Percentiles rank a stretch among this genome's conserved stretches.
Evolutionary conservation across 2,888 invertebrate genomes (phyloP).

Genomic region (Tetanocera ferruginea): DNA sequence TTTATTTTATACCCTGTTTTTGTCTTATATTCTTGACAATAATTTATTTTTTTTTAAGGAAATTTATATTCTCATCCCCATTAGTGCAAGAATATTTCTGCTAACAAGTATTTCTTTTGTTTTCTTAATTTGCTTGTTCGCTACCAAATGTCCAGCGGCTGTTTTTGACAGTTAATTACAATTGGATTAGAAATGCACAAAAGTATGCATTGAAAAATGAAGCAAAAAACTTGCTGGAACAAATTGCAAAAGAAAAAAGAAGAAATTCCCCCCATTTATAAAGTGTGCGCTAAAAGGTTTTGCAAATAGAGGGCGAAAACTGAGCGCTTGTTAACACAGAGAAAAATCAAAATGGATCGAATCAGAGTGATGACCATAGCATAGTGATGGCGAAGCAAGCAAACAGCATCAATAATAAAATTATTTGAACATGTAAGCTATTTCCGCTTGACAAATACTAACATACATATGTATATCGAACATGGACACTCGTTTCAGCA

Average conservation of each 20-base stretch:
- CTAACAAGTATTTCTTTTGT: too few relatives aligned
- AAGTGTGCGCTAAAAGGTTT: not conserved
- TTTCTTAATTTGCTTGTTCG: too few relatives aligned
- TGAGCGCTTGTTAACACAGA: not conserved
- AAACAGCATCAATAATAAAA: not conserved
- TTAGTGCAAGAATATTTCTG: too few relatives aligned
- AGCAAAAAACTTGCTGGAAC: too few relatives aligned
- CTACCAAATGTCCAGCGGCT: slow-evolving; percentile 32
- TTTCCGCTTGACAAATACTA: slow-evolving; percentile 1
- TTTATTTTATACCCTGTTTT: too few relatives aligned
- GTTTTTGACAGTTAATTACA: slow-evolving; percentile 57
- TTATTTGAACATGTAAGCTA: slow-evolving; percentile 22
- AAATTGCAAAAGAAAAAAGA: not conserved
- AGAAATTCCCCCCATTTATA: not conserved
- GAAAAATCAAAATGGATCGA: not conserved
- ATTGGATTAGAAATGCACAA: slow-evolving; percentile 53
- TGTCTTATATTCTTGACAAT: too few relatives aligned
- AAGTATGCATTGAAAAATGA: not conserved
- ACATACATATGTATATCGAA: not conserved
- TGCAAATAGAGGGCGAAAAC: not conserved
- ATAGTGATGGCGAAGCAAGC: not conserved
- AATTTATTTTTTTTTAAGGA: too few relatives aligned
- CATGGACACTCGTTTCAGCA: not conserved
- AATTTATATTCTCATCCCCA: too few relatives aligned
- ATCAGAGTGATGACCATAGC: not conserved